Base-by-base conservation (phyloP, 1,140 invertebrate species). In the Sipha flava region DNA sequence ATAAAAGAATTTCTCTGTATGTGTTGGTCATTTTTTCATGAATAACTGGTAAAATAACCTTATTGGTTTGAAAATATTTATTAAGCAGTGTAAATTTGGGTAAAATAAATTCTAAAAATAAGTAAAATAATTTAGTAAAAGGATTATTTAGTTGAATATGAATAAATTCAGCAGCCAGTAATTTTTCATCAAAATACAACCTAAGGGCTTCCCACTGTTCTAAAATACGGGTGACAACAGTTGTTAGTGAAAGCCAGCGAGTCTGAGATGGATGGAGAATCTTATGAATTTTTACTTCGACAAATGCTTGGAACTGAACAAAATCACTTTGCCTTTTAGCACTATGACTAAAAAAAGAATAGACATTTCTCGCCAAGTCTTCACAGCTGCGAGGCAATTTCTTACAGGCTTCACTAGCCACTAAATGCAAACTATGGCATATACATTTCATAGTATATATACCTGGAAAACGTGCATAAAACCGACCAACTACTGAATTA, bases 381-480 rank as follows among this genome's bases (percentile, higher is more conserved):
- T 54, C 23, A 54, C 49, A 26, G 49, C 79, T 82, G 12, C 16
- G 49, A 43, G 62, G 16, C 10, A 85, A 85, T 16, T 86, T 79
- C 73, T 54, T 34, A 82, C 85, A 21, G 85, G 84, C 54, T 31
- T 86, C 81, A 79, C 82, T 84, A 1, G 83, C 84, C 80, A 83
- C 84, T 10, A 86, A 79, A 81, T 85, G 84, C 40, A 85, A 80
- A 12, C 83, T 84, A 81, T 86, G 86, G 75, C 85, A 86, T n/a
- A 86, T 80, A 83, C 85, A 87, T 83, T 86, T 86, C 18, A 84
- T 80, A 10, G 85, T 81, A 7, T 49, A 64, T 10, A 86, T 84
- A 3, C 83, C 83, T n/a, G 84, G 84, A 37, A 70, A n/a, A n/a
- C n/a, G n/a, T 66, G 83, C 64, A 64, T 68, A 34, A 70, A 85